Evolutionary conservation across 2,113 vertebrate species (phyloP).

Genomic region (Sorex araneus): DNA sequence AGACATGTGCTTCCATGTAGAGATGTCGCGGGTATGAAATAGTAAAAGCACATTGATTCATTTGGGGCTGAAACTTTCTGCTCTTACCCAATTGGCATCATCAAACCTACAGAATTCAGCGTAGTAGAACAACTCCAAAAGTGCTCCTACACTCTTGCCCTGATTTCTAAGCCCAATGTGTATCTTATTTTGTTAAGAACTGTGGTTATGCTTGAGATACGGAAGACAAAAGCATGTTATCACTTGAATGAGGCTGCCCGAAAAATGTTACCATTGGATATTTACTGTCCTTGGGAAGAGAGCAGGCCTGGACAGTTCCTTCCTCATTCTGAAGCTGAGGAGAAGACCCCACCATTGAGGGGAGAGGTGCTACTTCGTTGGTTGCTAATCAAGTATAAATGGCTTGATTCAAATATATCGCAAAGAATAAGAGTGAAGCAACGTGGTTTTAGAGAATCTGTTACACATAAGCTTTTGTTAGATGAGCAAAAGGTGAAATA

Average conservation of each 20-base stretch:
- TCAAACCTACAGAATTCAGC: background rate
- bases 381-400: slow-evolving; percentile 9
- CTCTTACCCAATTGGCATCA: background rate
- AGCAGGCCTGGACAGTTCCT: slow-evolving; percentile 67
- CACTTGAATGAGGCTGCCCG: slow-evolving; percentile 64
- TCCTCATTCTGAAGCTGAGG: background rate
- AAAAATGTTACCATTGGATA: slow-evolving; percentile 68
- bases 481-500: slow-evolving; percentile 43
- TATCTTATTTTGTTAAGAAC: slow-evolving; percentile 5
- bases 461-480: slow-evolving; percentile 9
- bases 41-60: background rate
- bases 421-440: background rate
- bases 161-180: slow-evolving; percentile 14
- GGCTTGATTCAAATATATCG: background rate
- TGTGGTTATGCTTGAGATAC: background rate
- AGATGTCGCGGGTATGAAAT: background rate
- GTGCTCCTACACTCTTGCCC: background rate
- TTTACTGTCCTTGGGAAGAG: slow-evolving; percentile 62
- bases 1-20: background rate
- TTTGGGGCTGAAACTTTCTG: background rate
- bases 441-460: background rate
- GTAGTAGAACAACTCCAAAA: background rate
- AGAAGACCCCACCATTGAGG: background rate
- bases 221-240: slow-evolving; percentile 59
- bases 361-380: slow-evolving; percentile 31